Evolutionary conservation across 2,888 invertebrate genomes (phyloP).

Genomic region (Eudasyphora cyanicolor): DNA sequence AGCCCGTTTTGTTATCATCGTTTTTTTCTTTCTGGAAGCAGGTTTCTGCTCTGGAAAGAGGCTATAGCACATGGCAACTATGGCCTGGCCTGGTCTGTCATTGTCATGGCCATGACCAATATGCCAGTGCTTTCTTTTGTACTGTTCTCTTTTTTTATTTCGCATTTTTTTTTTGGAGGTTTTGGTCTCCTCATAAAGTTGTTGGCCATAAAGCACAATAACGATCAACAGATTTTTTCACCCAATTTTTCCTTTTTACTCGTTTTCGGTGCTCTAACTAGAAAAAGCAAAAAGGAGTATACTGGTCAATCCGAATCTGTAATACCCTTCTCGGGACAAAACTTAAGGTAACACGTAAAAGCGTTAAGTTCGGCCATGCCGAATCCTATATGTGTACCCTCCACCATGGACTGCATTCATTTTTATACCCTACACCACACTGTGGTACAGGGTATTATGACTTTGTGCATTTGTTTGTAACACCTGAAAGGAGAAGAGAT

Average conservation of each 20-base stretch:
- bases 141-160: not conserved
- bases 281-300: not conserved
- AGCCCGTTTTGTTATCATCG: not conserved
- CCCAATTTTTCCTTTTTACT: conserved; percentile 1
- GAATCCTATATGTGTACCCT: too few species aligned
- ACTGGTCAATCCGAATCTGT: not conserved
- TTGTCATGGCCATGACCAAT: conserved; percentile 51
- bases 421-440: too few species aligned
- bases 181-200: conserved; percentile 19
- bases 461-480: too few species aligned
- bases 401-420: too few species aligned
- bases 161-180: not conserved
- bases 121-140: conserved; percentile 8
- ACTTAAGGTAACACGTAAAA: too few species aligned
- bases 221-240: conserved; percentile 20
- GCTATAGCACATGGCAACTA: too few species aligned
- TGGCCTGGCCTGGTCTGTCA: conserved; percentile 15
- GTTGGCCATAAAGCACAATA: conserved; percentile 17
- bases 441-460: too few species aligned
- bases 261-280: not conserved
- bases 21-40: not conserved
- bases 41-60: not conserved
- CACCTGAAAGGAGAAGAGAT: too few species aligned
- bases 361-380: too few species aligned
- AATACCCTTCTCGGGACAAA: too few species aligned